These are phyloP conservation scores for Diploscapter pachys DNA, from an alignment of 1,140 invertebrate genomes.

Conservation along the genomic window DNA sequence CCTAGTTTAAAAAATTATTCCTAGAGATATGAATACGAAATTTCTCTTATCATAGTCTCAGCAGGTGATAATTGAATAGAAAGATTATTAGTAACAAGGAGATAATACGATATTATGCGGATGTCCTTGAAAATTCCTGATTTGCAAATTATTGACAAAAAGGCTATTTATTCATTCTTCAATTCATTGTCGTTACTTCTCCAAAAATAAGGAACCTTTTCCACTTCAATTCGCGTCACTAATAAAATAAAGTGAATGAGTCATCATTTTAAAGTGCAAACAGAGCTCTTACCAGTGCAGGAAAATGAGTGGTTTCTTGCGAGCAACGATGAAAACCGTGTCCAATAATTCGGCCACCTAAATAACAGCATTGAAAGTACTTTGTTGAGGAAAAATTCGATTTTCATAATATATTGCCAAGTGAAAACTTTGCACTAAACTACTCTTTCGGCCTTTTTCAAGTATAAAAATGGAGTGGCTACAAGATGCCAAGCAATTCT, in stretches of 20 bases:
- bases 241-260: conserved; percentile 62
- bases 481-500: too few species aligned
- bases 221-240: neutral
- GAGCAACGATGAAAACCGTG: conserved; percentile 55
- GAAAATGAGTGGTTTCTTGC: conserved; percentile 57
- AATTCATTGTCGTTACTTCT: neutral
- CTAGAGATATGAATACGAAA: neutral
- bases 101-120: too few species aligned
- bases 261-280: conserved; percentile 8
- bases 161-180: neutral
- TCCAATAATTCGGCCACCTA: conserved; percentile 65
- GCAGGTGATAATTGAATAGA: neutral
- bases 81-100: neutral
- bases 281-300: conserved; percentile 47
- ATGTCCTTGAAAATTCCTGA: neutral
- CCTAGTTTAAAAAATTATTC: neutral
- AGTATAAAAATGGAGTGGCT: too few species aligned
- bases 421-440: conserved; percentile 66
- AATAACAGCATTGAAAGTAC: conserved; percentile 86
- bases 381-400: conserved; percentile 67
- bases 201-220: neutral
- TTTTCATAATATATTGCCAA: conserved; percentile 80
- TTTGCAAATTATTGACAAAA: neutral
- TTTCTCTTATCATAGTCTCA: neutral
- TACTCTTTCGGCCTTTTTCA: neutral